A percentile compares a stretch with the other conserved stretches of the same genome.
phyloP scores from a whole-genome alignment of 2,113 vertebrate species.

The Pterophyllum scalare region DNA sequence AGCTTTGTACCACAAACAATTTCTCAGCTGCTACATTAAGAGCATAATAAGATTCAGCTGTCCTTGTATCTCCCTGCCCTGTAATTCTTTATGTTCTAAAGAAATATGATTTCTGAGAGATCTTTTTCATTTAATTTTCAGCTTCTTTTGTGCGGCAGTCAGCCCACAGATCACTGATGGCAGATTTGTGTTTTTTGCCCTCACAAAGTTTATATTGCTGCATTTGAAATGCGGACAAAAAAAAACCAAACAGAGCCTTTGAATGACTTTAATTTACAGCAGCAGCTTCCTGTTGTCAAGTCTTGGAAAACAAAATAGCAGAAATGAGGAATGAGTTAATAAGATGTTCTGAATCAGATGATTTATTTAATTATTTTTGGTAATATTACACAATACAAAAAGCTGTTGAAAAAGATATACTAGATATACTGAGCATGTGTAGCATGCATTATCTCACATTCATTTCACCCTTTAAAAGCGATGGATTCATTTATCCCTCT shows the following conservation, averaged over 20 bases:
- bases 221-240: slow-evolving; percentile 5
- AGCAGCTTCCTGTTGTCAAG: neutral
- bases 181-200: neutral
- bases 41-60: neutral
- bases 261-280: neutral
- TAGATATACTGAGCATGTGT: neutral
- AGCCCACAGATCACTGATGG: neutral
- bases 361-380: neutral
- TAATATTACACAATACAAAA: neutral
- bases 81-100: neutral
- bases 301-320: neutral
- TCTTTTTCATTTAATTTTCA: neutral
- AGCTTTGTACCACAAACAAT: slow-evolving; percentile 1
- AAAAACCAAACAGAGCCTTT: neutral
- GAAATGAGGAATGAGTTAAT: neutral
- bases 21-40: neutral
- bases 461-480: neutral
- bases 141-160: neutral
- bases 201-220: neutral
- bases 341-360: neutral
- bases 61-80: neutral
- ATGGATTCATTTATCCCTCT: neutral
- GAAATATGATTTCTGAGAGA: neutral
- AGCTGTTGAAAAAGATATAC: neutral
- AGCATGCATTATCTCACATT: neutral